A percentile compares a stretch with the other conserved stretches of the same genome.
These are phyloP conservation scores for Microtus richardsoni DNA, from an alignment of 2,113 vertebrate genomes.

Conservation along the genomic window DNA sequence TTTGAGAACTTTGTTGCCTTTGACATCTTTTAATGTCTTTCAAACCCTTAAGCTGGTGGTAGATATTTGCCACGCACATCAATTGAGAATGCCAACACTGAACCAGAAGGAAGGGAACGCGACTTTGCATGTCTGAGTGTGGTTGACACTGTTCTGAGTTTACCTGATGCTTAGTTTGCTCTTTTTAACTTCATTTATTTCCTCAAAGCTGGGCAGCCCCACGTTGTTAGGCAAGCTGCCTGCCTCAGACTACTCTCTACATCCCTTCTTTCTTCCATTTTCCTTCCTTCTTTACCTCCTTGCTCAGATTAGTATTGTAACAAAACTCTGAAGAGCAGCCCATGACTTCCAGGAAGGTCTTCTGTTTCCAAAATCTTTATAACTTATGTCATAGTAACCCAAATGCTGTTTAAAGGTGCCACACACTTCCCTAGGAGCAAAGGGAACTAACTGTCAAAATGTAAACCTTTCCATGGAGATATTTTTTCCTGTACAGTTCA, in stretches of 20 bases:
- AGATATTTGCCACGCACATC: conserved; percentile 22
- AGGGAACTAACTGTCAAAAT: conserved; percentile 31
- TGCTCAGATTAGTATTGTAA: background rate
- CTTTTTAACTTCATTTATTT: background rate
- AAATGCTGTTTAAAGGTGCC: background rate
- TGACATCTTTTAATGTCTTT: background rate
- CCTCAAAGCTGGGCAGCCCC: background rate
- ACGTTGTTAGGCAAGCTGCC: background rate
- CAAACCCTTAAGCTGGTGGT: background rate
- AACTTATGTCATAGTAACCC: background rate
- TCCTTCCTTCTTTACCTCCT: background rate
- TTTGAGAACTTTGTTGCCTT: conserved; percentile 28
- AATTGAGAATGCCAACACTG: background rate
- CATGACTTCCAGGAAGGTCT: background rate
- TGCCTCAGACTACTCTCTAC: background rate
- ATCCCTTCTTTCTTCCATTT: no score
- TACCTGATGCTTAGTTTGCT: background rate
- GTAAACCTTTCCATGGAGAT: background rate
- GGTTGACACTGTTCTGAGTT: background rate
- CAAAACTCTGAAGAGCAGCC: background rate
- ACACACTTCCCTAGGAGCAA: background rate
- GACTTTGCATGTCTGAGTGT: background rate
- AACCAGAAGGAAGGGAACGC: background rate
- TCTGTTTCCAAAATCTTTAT: background rate
- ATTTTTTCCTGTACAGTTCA: background rate